phyloP scores from a whole-genome alignment of 2,113 vertebrate species.

The Rallus limicola region DNA sequence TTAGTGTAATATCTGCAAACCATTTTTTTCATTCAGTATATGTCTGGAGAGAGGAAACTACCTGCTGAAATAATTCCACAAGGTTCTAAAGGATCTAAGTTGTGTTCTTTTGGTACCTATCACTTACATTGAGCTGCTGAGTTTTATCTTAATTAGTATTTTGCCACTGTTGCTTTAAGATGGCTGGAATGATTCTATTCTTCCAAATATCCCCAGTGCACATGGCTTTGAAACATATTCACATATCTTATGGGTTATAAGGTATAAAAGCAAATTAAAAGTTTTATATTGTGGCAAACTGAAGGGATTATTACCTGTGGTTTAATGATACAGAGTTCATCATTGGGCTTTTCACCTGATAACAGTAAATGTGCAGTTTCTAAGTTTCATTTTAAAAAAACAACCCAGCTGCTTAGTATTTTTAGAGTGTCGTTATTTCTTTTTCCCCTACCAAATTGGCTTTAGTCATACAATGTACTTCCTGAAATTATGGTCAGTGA shows the following conservation, averaged over 20 bases:
- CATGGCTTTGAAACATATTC: background rate
- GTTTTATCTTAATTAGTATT: background rate
- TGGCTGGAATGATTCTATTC: background rate
- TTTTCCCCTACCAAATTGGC: background rate
- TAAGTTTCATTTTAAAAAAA: too few relatives aligned
- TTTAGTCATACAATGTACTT: background rate
- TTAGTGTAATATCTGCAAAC: background rate
- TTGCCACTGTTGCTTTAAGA: background rate
- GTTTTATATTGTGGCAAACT: background rate
- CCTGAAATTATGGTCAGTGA: background rate
- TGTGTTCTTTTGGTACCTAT: background rate
- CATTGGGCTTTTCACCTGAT: background rate
- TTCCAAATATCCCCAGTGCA: background rate
- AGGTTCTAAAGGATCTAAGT: background rate
- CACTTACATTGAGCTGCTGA: background rate
- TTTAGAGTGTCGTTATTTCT: background rate
- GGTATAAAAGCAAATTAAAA: constrained; percentile 10
- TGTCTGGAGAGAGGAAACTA: background rate
- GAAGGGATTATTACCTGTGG: background rate
- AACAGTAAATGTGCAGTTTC: background rate
- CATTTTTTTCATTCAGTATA: background rate
- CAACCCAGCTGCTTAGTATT: background rate
- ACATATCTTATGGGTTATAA: background rate
- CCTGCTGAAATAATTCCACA: background rate
- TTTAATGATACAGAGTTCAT: background rate